A percentile compares a stretch with the other conserved stretches of the same genome.
Evolutionary conservation across 2,113 vertebrate genomes (phyloP).

Genomic region (Cynocephalus volans): DNA sequence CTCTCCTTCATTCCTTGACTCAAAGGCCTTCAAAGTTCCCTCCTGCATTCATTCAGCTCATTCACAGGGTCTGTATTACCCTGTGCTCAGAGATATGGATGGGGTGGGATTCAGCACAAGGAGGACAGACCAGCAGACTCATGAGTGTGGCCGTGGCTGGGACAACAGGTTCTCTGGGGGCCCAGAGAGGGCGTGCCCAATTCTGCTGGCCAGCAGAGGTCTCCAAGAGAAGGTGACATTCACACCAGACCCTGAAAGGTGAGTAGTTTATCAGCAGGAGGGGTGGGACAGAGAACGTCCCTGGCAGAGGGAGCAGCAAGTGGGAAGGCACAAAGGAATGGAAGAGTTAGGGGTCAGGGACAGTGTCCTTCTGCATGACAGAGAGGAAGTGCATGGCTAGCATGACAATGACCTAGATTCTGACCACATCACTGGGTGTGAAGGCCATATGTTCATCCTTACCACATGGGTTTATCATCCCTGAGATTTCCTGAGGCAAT

Average conservation of each 20-base stretch:
- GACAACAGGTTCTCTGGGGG: neutral
- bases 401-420: neutral
- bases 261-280: neutral
- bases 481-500: neutral
- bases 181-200: neutral
- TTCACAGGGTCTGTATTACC: neutral
- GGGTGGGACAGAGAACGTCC: neutral
- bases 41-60: neutral
- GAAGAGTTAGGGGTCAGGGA: neutral
- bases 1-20: neutral
- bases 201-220: neutral
- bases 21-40: neutral
- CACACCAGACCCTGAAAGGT: neutral
- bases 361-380: neutral
- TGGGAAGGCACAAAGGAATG: neutral
- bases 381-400: neutral
- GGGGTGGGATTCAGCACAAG: neutral
- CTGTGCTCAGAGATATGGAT: neutral
- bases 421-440: neutral
- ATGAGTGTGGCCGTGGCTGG: neutral
- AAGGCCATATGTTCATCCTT: neutral
- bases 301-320: neutral
- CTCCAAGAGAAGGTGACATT: conserved; percentile 19
- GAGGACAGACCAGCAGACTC: neutral
- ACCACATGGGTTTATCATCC: neutral